Percentiles rank a stretch among this genome's conserved stretches.
Conservation (phyloP, 1,140 invertebrate species). For the Rhopalosiphum maidis region DNA sequence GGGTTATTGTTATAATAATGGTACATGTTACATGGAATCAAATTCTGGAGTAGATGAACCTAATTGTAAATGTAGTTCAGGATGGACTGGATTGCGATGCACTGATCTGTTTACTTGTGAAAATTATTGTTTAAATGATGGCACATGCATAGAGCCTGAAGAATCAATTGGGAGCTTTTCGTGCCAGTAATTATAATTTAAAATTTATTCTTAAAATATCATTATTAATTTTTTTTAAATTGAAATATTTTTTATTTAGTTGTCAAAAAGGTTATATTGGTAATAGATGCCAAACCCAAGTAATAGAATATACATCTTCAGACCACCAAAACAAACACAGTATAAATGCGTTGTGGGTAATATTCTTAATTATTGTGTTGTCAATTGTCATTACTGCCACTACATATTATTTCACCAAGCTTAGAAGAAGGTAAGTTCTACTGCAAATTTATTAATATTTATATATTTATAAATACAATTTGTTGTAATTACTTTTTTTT, state of each 20-base stretch:
- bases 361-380: slow-evolving; percentile 28
- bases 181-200: slow-evolving; percentile 47
- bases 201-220: background rate
- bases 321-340: background rate
- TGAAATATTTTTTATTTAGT: slow-evolving; percentile 60
- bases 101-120: slow-evolving; percentile 66
- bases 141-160: slow-evolving; percentile 59
- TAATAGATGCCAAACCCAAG: slow-evolving; percentile 62
- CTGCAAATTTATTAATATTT: background rate
- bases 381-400: slow-evolving; percentile 17
- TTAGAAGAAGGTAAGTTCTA: slow-evolving; percentile 44
- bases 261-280: slow-evolving; percentile 63
- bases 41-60: slow-evolving; percentile 34
- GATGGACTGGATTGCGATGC: slow-evolving; percentile 68
- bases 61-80: slow-evolving; percentile 62
- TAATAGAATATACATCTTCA: slow-evolving; percentile 7
- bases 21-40: slow-evolving; percentile 52
- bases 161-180: background rate
- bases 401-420: slow-evolving; percentile 46
- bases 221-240: background rate
- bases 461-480: background rate
- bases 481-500: background rate
- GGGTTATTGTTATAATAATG: slow-evolving; percentile 57
- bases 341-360: slow-evolving; percentile 32
- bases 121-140: slow-evolving; percentile 69